Evolutionary conservation across 2,113 vertebrate genomes (phyloP), one percentile per base, ranked within the genome.

Genomic region (Spea multiplicata): DNA sequence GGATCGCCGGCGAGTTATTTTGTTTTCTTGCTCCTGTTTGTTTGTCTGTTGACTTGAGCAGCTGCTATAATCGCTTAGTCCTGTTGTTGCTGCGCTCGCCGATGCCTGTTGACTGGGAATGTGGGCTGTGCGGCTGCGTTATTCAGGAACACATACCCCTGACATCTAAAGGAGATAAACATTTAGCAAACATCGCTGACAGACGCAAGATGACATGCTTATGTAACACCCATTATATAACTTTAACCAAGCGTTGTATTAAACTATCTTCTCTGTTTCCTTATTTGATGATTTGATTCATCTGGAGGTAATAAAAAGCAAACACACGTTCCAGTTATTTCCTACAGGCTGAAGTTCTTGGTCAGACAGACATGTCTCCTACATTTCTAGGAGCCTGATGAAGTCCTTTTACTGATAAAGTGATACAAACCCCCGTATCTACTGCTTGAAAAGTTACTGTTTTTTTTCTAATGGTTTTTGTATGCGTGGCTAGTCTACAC

Each of bases 171-270:
- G 50, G 52, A 50, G 44, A 49, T 50, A 66, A 66, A 44, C 47
- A 44, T 74, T 65, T 65, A 12, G 14, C 17, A 2, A 13, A 48
- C 53, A 66, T 50, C 66, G 73, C 49, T 49, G 59, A 74, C 59
- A 65, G n/a, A 30, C 49, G 5, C 30, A 9, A 46, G 49, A 67
- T 67, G 30, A 17, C 46, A 46, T 75, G 49, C 50, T 76, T 76
- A 67, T 50, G 57, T 57, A 67, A 76, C 65, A 2, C 9, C n/a
- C 48, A 55, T 75, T 75, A 66, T 75, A 53, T 52, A 75, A 66
- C 64, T 66, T 16, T 66, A n/a, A 53, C 62, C n/a, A 16, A 4
- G 72, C 6, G 45, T 74, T 74, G 46, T 64, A 16, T 62, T 13
- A 74, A 13, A 8, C 59, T 74, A 16, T 50, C 46, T 30, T 2